phyloP scores from a whole-genome alignment of 2,888 invertebrate genomes.

The Dolichopus griseipennis region DNA sequence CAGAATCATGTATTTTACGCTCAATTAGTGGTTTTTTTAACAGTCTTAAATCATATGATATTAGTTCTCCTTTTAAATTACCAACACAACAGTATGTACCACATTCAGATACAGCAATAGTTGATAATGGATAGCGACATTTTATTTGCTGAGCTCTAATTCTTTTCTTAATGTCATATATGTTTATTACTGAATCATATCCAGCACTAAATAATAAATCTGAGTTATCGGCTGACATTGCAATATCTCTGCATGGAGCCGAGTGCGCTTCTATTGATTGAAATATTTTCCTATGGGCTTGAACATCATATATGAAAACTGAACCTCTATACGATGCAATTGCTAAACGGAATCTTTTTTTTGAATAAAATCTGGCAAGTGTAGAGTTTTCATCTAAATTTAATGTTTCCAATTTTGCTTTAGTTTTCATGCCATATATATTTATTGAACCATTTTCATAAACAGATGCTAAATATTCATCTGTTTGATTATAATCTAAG shows the following conservation, averaged over 20 bases:
- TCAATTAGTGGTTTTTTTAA: conserved; percentile 30
- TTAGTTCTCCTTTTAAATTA: conserved; percentile 40
- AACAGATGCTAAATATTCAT: conserved; percentile 39
- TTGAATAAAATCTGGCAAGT: conserved; percentile 39
- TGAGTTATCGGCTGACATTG: conserved; percentile 33
- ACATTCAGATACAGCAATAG: conserved; percentile 37
- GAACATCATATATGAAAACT: conserved; percentile 36
- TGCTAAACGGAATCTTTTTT: conserved; percentile 36
- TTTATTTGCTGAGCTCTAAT: conserved; percentile 29
- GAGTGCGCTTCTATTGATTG: conserved; percentile 33
- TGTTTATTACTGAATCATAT: conserved; percentile 39
- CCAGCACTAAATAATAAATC: conserved; percentile 38
- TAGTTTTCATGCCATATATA: conserved; percentile 37
- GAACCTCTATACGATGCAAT: conserved; percentile 37
- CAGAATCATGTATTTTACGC: conserved; percentile 32
- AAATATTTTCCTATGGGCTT: conserved; percentile 33
- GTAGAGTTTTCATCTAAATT: conserved; percentile 37
- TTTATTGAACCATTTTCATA: conserved; percentile 37
- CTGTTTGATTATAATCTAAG: conserved; percentile 39
- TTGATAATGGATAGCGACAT: conserved; percentile 35
- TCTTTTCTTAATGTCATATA: conserved; percentile 38
- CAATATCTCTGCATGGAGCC: conserved; percentile 39
- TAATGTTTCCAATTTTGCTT: conserved; percentile 34
- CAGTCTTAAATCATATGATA: conserved; percentile 31
- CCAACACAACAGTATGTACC: conserved; percentile 39